Evolutionary conservation across 1,140 invertebrate species (phyloP), one percentile per base, ranked within the genome.

Genomic region (Polypedilum vanderplanki): DNA sequence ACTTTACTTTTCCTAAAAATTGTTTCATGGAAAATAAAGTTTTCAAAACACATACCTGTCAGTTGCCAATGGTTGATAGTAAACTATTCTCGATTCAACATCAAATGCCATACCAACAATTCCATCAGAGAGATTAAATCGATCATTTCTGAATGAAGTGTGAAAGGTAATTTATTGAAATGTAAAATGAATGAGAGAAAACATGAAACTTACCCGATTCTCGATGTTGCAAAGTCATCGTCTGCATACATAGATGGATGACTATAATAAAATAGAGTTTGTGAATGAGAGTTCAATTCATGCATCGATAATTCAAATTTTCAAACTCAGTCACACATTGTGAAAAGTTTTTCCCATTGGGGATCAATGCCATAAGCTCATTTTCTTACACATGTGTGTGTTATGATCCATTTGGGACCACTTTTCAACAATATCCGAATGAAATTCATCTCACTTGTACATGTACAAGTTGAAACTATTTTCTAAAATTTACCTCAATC

Each of bases 21-120:
- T n/a, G 17, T 12, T 40, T 7, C 40, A 3, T 18, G 2, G 4
- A 40, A 24, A 33, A 74, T 8, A 41, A 40, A 22, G 20, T 24
- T n/a, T n/a, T n/a, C 41, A 15, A n/a, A 57, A 57, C n/a, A 12
- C 46, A 57, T 79, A 87, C 86, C 90, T 87, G 82, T 93, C 88
- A 5, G 91, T 92, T n/a, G 92, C 92, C 75, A 94, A 82, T 0
- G 93, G 91, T 80, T 93, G 91, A 83, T 89, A 94, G 80, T 92
- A 94, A 0, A 94, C 77, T 0, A 87, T 83, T 0, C 86, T 87
- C 20, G 87, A 83, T 70, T 86, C 86, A 0, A 89, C 86, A 0
- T 91, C 92, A 76, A 92, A 88, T 0, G 90, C 85, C n/a, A 94
- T 79, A 0, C 92, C 92, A 0, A 94, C 89, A 22, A 94, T 83